Percentiles rank a stretch among this genome's conserved stretches.
Conservation (phyloP, 2,113 vertebrate species). For the Psittacara wagleri region DNA sequence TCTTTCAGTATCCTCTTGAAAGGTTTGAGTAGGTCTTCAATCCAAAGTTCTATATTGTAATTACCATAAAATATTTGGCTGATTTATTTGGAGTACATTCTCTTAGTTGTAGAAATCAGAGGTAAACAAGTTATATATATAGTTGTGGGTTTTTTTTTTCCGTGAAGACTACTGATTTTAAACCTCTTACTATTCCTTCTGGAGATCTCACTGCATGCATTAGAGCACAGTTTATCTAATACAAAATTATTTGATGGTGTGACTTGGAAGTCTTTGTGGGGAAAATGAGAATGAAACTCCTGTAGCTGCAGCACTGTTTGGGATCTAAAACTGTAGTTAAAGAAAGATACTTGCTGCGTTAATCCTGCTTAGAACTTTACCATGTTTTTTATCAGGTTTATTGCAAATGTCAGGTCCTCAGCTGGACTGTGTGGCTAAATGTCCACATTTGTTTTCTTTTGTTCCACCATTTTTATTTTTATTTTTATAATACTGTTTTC, state of each 20-base stretch:
- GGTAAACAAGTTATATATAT: background rate
- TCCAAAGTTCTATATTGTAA: background rate
- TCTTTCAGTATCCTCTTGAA: background rate
- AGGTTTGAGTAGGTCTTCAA: background rate
- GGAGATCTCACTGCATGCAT: background rate
- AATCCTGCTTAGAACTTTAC: background rate
- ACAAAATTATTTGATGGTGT: background rate
- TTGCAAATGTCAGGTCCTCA: constrained; percentile 1
- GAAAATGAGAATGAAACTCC: background rate
- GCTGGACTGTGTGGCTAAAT: background rate
- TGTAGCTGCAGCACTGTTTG: background rate
- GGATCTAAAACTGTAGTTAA: background rate
- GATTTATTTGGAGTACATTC: background rate
- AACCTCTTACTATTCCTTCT: background rate
- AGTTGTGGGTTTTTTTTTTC: background rate
- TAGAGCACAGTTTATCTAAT: background rate
- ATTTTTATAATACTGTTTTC: background rate
- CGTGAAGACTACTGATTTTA: background rate
- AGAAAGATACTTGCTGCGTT: background rate
- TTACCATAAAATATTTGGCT: background rate
- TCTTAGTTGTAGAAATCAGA: background rate
- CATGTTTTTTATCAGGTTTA: background rate
- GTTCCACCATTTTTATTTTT: background rate
- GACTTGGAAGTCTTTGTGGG: background rate
- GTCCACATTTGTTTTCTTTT: background rate